Base-by-base conservation (phyloP, 2,888 invertebrate species). In the Caenorhabditis doughertyi region DNA sequence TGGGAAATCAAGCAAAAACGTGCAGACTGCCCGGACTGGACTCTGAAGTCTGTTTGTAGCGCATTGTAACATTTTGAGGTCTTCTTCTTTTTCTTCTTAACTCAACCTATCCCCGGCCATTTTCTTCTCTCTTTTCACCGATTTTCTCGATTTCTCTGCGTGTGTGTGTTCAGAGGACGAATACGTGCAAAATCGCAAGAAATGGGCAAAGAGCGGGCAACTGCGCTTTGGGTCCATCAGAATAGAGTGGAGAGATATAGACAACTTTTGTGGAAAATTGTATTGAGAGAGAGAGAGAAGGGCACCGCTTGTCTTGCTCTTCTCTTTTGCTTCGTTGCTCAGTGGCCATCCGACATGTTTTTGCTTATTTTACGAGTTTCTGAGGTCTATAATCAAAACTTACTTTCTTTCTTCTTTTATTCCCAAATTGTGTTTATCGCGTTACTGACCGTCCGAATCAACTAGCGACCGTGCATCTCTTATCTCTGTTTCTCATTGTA, bases 181-280 rank as follows among this genome's bases (percentile, higher is more conserved):
- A 81, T 81, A 81, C 81, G 81, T 81, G 81, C 81, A 76, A 76
- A 81, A 76, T 65, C 55, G 67, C 49, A 81, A 70, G 67, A 74
- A 62, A 67, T 70, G 64, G 65, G 70, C 68, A 60, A 16, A 39
- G 47, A 18, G 55, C 18, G 65, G 65, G 68, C 80, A 80, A 73
- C 67, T 80, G 80, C 80, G 80, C 80, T 73, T 27, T 47, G 73
- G 67, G 80, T 73, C 73, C 80, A 73, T 80, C 80, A 80, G 72
- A 77, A 55, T 55, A 55, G 29, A 32, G 29, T 44, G 64, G 56
- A 73, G 73, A 80, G 67, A 47, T 2, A 73, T 60, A 73, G 62
- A 70, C 55, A 73, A 64, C 64, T 73, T 73, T 73, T 73, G 64
- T 64, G 73, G n/a, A 73, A 73, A 73, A 73, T 72, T 53, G 21